Conservation (phyloP, 2,888 invertebrate genomes). For the Phaedon cochleariae region DNA sequence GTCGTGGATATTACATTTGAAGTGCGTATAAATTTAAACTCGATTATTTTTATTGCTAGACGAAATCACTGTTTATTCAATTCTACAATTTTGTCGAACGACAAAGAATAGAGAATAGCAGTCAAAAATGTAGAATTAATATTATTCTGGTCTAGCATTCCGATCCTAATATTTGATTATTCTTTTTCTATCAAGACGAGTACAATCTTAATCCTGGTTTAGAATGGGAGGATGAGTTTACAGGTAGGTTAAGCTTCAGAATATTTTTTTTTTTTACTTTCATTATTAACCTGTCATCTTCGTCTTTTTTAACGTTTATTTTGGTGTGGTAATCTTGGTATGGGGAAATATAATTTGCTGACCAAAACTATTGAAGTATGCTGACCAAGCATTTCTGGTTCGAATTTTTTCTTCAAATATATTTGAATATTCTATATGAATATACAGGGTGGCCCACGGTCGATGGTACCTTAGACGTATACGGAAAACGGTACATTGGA, state of each 20-base stretch:
- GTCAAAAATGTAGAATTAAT: slow-evolving; percentile 35
- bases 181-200: slow-evolving; percentile 89
- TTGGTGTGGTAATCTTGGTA: slow-evolving; percentile 12
- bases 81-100: slow-evolving; percentile 27
- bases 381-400: too few species aligned
- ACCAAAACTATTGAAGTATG: too few species aligned
- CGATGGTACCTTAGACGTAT: too few species aligned
- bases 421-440: not conserved
- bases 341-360: not conserved
- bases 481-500: too few species aligned
- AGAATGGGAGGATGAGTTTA: slow-evolving; percentile 99
- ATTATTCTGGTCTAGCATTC: slow-evolving; percentile 55
- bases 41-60: not conserved
- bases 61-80: too few species aligned
- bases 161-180: slow-evolving; percentile 57
- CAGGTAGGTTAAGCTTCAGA: slow-evolving; percentile 81
- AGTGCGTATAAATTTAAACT: too few species aligned
- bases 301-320: slow-evolving; percentile 8
- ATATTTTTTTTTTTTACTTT: slow-evolving; percentile 28
- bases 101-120: slow-evolving; percentile 20
- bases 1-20: too few species aligned
- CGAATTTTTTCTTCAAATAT: too few species aligned
- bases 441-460: too few species aligned
- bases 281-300: slow-evolving; percentile 14
- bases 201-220: slow-evolving; percentile 99